Conservation (phyloP, 2,888 invertebrate species). For the Eupelmus urozonus region DNA sequence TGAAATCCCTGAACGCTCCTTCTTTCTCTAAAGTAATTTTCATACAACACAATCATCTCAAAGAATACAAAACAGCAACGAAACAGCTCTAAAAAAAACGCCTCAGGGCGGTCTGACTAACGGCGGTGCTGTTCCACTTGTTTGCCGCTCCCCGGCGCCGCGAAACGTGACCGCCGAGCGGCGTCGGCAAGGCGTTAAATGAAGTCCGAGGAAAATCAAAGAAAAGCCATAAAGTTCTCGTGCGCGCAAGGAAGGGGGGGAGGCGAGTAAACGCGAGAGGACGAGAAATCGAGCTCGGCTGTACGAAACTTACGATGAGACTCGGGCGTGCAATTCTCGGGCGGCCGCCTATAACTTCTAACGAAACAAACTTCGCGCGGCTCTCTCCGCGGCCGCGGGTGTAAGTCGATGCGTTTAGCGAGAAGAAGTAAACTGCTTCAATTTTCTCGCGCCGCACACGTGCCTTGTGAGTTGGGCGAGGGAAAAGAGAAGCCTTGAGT, state of each 20-base stretch:
- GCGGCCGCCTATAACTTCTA: constrained; percentile 53
- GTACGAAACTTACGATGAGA: constrained; percentile 56
- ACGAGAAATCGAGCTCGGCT: constrained; percentile 45
- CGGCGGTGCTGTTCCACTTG: neutral
- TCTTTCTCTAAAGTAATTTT: no score
- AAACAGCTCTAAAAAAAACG: constrained; percentile 14
- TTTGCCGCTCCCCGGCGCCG: neutral
- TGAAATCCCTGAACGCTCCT: no score
- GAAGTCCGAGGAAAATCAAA: constrained; percentile 59
- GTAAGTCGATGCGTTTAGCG: constrained; percentile 51
- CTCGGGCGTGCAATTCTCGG: constrained; percentile 46
- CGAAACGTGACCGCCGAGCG: constrained; percentile 51
- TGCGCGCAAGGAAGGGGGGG: neutral
- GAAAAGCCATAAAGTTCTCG: constrained; percentile 54
- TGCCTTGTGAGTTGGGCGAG: no score
- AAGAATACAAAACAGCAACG: neutral
- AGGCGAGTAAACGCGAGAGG: neutral
- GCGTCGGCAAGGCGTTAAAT: constrained; percentile 48
- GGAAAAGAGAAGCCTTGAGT: no score
- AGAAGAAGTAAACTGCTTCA: constrained; percentile 54
- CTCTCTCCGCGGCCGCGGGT: neutral
- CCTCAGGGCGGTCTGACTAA: constrained; percentile 8
- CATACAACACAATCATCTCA: constrained; percentile 2
- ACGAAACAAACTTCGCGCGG: constrained; percentile 58
- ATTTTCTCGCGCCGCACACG: constrained; percentile 43